Percentiles rank a stretch among this genome's conserved stretches.
These are phyloP conservation scores for Lucilia cuprina DNA, from an alignment of 1,140 invertebrate genomes.

Conservation along the genomic window DNA sequence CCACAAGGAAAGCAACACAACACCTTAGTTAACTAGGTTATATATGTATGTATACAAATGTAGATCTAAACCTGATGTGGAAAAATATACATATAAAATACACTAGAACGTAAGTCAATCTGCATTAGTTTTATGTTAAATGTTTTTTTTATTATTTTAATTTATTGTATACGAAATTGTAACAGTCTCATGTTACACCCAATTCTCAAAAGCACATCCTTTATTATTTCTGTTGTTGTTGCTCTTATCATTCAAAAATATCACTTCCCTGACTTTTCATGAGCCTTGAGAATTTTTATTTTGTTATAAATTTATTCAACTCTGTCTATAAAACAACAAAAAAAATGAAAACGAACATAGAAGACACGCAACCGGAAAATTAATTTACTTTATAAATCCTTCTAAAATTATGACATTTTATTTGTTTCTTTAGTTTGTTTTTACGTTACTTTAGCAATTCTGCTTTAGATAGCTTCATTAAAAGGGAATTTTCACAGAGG, in stretches of 20 bases:
- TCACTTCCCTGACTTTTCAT: background rate
- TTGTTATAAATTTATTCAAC: background rate
- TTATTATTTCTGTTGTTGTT: background rate
- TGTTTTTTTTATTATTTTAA: background rate
- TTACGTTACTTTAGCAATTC: background rate
- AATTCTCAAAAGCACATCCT: constrained; percentile 17
- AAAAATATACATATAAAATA: background rate
- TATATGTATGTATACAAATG: background rate
- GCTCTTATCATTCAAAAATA: background rate
- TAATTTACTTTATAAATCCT: background rate
- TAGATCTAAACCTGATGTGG: background rate
- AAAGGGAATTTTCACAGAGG: background rate
- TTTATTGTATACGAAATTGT: background rate
- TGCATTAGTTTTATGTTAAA: background rate
- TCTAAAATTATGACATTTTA: constrained; percentile 2
- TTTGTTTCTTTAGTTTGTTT: background rate
- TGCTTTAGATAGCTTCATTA: background rate
- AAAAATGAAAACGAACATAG: background rate
- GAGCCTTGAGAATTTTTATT: background rate
- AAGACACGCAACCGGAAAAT: constrained; percentile 13
- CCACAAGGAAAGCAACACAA: background rate
- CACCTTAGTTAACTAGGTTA: background rate
- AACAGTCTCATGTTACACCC: constrained; percentile 16
- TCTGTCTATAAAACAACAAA: background rate
- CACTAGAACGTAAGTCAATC: background rate